phyloP scores from a whole-genome alignment of 1,140 invertebrate species.

The Drosophila tropicalis region DNA sequence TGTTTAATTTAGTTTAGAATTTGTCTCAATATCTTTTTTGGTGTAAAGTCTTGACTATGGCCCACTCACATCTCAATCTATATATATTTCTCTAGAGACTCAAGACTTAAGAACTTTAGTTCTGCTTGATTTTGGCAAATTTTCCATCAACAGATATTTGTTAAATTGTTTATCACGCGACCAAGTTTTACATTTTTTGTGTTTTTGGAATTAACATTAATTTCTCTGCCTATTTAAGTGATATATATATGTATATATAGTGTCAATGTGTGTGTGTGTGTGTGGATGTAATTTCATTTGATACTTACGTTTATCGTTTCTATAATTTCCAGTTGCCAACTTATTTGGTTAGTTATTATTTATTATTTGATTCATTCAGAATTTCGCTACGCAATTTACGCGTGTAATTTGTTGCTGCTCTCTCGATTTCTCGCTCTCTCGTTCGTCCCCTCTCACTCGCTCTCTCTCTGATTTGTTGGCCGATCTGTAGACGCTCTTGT shows the following conservation, averaged over 20 bases:
- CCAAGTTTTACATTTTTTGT: neutral
- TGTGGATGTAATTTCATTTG: constrained; percentile 23
- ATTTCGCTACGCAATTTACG: constrained; percentile 77
- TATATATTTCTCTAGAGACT: too few relatives aligned
- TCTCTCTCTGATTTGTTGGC: too few relatives aligned
- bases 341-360: constrained; percentile 33
- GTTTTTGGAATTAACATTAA: neutral
- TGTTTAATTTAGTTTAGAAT: too few relatives aligned
- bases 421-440: constrained; percentile 6
- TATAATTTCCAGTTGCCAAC: constrained; percentile 29
- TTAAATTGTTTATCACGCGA: constrained; percentile 10
- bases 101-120: neutral
- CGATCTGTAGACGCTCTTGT: constrained; percentile 12
- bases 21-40: too few relatives aligned
- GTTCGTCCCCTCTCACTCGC: neutral
- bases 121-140: neutral
- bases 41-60: too few relatives aligned
- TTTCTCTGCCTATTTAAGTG: neutral
- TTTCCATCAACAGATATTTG: neutral
- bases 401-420: constrained; percentile 65
- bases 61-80: too few relatives aligned
- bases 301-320: constrained; percentile 70
- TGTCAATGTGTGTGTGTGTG: too few relatives aligned
- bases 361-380: constrained; percentile 63
- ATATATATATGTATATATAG: neutral